These are phyloP conservation scores for Columba janthina DNA, from an alignment of 2,113 vertebrate species.

Conservation along the genomic window DNA sequence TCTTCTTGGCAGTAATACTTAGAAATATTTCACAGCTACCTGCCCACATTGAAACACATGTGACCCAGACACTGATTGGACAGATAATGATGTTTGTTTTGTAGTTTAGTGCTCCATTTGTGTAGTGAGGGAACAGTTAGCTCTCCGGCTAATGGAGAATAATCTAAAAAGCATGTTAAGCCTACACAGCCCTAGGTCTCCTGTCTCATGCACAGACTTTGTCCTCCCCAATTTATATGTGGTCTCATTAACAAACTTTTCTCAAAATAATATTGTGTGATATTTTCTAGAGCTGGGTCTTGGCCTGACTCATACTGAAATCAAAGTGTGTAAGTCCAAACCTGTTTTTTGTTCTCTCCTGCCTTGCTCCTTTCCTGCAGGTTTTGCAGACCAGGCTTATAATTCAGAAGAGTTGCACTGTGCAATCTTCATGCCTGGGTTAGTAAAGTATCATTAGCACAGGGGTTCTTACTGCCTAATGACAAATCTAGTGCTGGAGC, in stretches of 20 bases:
- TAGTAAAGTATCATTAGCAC: neutral
- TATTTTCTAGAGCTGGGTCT: neutral
- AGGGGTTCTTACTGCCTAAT: neutral
- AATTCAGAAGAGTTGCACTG: neutral
- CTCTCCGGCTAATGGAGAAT: neutral
- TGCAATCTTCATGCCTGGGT: neutral
- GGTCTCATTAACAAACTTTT: neutral
- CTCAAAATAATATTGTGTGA: neutral
- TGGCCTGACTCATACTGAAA: neutral
- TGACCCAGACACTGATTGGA: neutral
- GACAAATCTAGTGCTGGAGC: neutral
- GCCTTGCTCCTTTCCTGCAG: neutral
- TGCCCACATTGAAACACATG: neutral
- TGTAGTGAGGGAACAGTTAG: neutral
- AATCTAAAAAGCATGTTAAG: conserved; percentile 17
- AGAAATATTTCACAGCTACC: conserved; percentile 31
- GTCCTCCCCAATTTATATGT: neutral
- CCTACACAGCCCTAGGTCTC: neutral
- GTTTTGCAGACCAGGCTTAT: neutral
- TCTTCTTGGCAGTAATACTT: neutral
- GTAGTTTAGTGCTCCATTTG: neutral
- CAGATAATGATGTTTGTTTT: neutral
- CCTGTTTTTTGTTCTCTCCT: neutral
- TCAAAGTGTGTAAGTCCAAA: neutral
- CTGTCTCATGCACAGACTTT: neutral